phyloP scores from a whole-genome alignment of 2,888 invertebrate species.

The Lymantria monacha region DNA sequence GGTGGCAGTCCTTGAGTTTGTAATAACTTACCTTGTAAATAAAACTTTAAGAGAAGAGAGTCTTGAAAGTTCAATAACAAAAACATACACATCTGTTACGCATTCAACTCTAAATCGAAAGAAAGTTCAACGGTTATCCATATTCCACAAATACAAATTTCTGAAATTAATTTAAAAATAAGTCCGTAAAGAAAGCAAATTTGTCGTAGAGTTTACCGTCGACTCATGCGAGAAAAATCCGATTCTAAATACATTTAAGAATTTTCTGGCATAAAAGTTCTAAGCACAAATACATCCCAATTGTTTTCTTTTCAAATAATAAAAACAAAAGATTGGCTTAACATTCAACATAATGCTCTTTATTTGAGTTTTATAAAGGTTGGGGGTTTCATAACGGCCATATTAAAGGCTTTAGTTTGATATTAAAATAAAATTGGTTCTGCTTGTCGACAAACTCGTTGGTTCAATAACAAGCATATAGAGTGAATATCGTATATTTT shows the following conservation, averaged over 20 bases:
- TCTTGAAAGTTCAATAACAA: constrained; percentile 3
- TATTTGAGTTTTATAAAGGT: constrained; percentile 19
- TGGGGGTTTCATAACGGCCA: constrained; percentile 18
- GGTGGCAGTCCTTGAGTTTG: background rate
- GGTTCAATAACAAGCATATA: too few species aligned
- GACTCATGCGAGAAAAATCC: background rate
- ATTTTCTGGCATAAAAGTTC: constrained; percentile 5
- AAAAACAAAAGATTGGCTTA: constrained; percentile 12
- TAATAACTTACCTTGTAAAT: constrained; percentile 7
- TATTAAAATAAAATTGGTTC: constrained; percentile 1
- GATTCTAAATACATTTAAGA: background rate
- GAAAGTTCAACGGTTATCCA: constrained; percentile 7
- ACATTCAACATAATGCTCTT: constrained; percentile 13
- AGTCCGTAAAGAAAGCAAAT: constrained; percentile 1
- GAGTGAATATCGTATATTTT: too few species aligned
- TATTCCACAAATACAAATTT: constrained; percentile 10
- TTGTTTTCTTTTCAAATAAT: constrained; percentile 17
- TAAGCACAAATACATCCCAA: constrained; percentile 2
- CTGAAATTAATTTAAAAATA: constrained; percentile 11
- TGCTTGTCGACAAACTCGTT: too few species aligned
- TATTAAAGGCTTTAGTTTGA: constrained; percentile 24
- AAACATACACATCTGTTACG: constrained; percentile 10
- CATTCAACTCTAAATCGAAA: constrained; percentile 3
- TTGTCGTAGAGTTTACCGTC: constrained; percentile 3
- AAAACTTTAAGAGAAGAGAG: constrained; percentile 10